Conservation (phyloP, 2,113 vertebrate genomes). For the Myiozetetes cayanensis region DNA sequence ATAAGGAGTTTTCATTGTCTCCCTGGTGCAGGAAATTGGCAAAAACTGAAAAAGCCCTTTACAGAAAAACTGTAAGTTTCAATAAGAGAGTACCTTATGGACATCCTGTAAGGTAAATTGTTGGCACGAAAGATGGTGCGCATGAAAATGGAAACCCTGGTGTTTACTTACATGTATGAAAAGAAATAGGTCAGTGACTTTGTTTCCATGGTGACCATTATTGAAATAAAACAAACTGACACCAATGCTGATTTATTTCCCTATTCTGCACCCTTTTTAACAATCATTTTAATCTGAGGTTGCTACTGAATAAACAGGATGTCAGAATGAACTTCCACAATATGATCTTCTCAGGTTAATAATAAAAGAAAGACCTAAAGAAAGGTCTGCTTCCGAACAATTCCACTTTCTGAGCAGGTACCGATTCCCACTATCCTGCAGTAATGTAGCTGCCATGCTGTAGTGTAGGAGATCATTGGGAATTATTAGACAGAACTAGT, state of each 20-base stretch:
- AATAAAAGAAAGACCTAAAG: background rate
- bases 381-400: background rate
- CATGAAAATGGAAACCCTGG: constrained; percentile 40
- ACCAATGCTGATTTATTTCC: constrained; percentile 55
- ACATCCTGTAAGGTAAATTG: constrained; percentile 1
- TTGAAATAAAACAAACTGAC: constrained; percentile 70
- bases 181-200: constrained; percentile 74
- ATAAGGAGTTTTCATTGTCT: background rate
- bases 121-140: background rate
- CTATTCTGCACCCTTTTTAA: constrained; percentile 34
- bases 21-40: background rate
- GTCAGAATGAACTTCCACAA: background rate
- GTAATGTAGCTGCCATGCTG: background rate
- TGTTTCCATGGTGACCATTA: constrained; percentile 78
- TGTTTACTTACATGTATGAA: constrained; percentile 66
- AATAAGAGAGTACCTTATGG: background rate
- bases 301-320: constrained; percentile 32
- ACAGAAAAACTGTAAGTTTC: background rate
- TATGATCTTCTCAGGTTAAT: background rate
- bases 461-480: background rate
- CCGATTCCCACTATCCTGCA: background rate
- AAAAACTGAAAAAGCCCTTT: background rate
- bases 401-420: background rate
- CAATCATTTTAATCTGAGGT: background rate
- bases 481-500: background rate